Base-by-base conservation (phyloP, 2,888 invertebrate genomes). In the Watsonalla binaria region DNA sequence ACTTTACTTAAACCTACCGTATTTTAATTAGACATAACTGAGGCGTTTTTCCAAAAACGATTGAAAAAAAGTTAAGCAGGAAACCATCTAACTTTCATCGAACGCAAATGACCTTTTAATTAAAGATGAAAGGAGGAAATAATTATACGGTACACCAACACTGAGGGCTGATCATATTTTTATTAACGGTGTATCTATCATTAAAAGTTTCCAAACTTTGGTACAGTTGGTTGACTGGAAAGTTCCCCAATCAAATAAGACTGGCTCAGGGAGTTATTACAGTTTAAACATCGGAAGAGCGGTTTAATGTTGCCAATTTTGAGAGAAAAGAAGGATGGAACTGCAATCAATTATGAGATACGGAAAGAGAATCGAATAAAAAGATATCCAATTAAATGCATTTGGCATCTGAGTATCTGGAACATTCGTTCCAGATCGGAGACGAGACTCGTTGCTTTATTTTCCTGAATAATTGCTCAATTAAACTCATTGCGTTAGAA, bases 321-420 rank as follows among this genome's bases (percentile, higher is more conserved):
- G 35, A 54, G 57, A 57, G 56, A 47, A 57, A 59, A 61, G 60
- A 54, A 60, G 64, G 62, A 66, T 66, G 65, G 67, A 63, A 66
- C 52, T 63, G 63, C 68, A 70, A 76, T 74, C 62, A 73, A 70
- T 76, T 77, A 63, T 59, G 59, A 59, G 58, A 60, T 60, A 62
- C 60, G 52, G 63, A 60, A 49, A 53, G 51, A 57, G 65, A 62
- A 62, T 55, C 62, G 60, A 63, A 66, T 59, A 62, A 70, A 72
- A 74, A 70, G 66, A 63, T 65, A 63, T 73, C 66, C 70, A 77
- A 78, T 80, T 80, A 78, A 77, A 76, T 70, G 68, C 70, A 66
- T 70, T 61, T 59, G 61, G 59, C 54, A 61, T 65, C 63, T 62
- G 56, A 56, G 59, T 63, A 62, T 66, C 65, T 52, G 61, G 69